These are phyloP conservation scores for Stenurella melanura DNA, from an alignment of 2,888 invertebrate genomes.

Conservation along the genomic window DNA sequence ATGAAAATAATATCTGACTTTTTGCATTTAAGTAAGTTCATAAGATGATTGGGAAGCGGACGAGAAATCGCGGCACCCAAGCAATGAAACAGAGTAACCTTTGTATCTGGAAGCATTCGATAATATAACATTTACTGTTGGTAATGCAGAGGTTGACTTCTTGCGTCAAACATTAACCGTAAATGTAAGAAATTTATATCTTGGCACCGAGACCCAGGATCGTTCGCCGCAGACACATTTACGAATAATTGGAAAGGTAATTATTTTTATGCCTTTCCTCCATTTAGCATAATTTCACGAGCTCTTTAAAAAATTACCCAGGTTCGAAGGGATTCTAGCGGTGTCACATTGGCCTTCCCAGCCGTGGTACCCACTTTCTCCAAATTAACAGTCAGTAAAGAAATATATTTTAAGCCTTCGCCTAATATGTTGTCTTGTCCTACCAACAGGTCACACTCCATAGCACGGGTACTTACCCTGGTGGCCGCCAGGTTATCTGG, in stretches of 20 bases:
- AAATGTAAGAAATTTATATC: constrained; percentile 46
- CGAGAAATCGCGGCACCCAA: constrained; percentile 25
- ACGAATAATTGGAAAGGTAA: constrained; percentile 34
- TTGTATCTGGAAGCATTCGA: constrained; percentile 17
- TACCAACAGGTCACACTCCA: neutral
- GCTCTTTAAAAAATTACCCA: too few species aligned
- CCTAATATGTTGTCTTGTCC: constrained; percentile 1
- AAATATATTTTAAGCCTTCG: neutral
- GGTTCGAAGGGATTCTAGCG: too few species aligned
- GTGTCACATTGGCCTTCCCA: too few species aligned
- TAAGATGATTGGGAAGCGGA: constrained; percentile 40
- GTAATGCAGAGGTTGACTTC: constrained; percentile 14
- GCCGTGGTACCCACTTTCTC: too few species aligned
- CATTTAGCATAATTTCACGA: too few species aligned
- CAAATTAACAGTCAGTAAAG: neutral
- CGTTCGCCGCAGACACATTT: constrained; percentile 40
- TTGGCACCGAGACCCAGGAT: constrained; percentile 39
- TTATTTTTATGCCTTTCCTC: constrained; percentile 47
- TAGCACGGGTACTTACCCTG: constrained; percentile 3
- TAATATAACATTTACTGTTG: constrained; percentile 22
- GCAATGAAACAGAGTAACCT: constrained; percentile 37
- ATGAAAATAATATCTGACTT: constrained; percentile 23
- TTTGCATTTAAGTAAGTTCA: constrained; percentile 36
- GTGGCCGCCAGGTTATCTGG: constrained; percentile 19
- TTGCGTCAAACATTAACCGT: constrained; percentile 23